A percentile compares a stretch with the other conserved stretches of the same genome.
Conservation (phyloP, 2,113 vertebrate species). For the rat (Rattus norvegicus) region DNA sequence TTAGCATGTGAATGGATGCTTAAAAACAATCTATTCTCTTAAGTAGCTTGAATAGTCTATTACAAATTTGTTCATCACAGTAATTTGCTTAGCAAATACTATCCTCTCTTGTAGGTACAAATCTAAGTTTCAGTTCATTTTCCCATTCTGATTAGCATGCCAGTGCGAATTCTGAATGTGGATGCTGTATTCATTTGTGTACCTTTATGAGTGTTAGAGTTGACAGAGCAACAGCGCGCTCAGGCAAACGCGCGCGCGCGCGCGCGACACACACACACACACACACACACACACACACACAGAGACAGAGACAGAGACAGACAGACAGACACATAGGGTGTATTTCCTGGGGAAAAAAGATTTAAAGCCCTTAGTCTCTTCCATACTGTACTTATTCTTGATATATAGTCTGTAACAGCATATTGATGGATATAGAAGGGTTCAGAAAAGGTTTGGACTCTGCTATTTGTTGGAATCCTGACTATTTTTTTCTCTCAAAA, state of each 20-base stretch:
- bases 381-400: background rate
- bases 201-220: background rate
- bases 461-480: background rate
- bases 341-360: background rate
- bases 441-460: background rate
- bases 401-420: background rate
- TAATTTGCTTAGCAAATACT: conserved; percentile 62
- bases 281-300: background rate
- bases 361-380: background rate
- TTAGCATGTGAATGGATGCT: conserved; percentile 60
- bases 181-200: background rate
- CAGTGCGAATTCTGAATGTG: conserved; percentile 38
- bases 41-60: conserved; percentile 60
- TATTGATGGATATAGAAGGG: background rate
- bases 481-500: background rate
- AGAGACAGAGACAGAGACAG: too few species aligned
- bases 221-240: background rate
- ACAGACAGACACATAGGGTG: background rate
- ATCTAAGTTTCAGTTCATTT: background rate
- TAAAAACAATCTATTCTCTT: conserved; percentile 65
- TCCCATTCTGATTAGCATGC: background rate
- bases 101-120: conserved; percentile 20
- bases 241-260: too few species aligned
- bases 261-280: too few species aligned
- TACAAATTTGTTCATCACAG: conserved; percentile 47